phyloP scores from a whole-genome alignment of 2,797 vertebrate species.

The Darevskia mixta region DNA sequence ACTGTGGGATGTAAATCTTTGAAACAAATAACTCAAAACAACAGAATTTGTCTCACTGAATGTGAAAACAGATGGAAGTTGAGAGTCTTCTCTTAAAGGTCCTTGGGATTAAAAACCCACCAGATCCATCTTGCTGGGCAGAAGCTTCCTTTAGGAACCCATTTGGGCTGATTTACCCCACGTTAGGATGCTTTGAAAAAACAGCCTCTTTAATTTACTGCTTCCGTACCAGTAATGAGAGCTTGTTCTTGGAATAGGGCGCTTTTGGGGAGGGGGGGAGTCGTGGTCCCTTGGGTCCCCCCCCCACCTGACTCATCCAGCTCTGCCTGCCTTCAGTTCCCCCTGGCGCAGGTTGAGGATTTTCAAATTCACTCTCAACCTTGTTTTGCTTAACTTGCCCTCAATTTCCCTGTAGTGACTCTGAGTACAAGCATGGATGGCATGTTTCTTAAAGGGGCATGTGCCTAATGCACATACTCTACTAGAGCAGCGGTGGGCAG shows the following conservation, averaged over 20 bases:
- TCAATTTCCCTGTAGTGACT: background rate
- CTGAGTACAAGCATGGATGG: background rate
- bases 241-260: background rate
- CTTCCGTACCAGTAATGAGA: background rate
- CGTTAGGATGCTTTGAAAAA: background rate
- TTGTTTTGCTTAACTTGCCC: background rate
- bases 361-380: background rate
- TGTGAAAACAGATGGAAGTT: background rate
- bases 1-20: background rate
- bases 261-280: background rate
- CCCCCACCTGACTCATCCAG: background rate
- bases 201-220: background rate
- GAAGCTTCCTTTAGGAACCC: constrained; percentile 69
- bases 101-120: constrained; percentile 57
- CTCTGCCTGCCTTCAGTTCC: background rate
- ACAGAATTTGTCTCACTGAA: background rate
- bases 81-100: background rate
- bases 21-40: background rate
- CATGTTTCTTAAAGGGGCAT: background rate
- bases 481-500: background rate
- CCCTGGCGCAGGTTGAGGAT: background rate
- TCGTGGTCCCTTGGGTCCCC: background rate
- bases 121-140: constrained; percentile 76
- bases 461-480: background rate
- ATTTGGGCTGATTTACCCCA: background rate